Evolutionary conservation across 2,797 vertebrate species (phyloP).

Genomic region (Pseudochromis fuscus): DNA sequence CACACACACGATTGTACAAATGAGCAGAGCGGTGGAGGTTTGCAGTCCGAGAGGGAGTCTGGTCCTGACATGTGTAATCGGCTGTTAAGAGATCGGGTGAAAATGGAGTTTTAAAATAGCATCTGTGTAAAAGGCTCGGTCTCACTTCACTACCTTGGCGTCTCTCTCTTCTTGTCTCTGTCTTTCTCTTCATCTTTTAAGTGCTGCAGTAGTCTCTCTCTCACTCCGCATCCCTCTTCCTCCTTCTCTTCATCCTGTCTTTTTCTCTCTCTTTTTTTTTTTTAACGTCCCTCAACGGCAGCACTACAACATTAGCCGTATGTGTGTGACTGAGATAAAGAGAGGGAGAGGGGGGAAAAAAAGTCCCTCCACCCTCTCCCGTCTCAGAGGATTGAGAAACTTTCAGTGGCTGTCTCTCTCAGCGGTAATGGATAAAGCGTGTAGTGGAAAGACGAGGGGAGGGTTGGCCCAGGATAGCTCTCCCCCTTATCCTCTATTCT

Average conservation of each 20-base stretch:
- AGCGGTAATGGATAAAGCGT: constrained; percentile 77
- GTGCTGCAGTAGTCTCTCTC: constrained; percentile 27
- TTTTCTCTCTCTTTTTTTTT: constrained; percentile 6
- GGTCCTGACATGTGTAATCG: constrained; percentile 52
- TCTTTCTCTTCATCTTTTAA: constrained; percentile 20
- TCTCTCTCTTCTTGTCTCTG: constrained; percentile 1
- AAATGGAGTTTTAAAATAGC: constrained; percentile 64
- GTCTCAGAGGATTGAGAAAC: constrained; percentile 67
- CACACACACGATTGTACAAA: constrained; percentile 20
- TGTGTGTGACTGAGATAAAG: constrained; percentile 45
- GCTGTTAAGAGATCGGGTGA: constrained; percentile 50
- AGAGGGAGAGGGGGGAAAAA: constrained; percentile 27
- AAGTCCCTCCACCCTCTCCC: constrained; percentile 33
- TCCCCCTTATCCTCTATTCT: constrained; percentile 40
- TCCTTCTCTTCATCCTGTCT: constrained; percentile 17
- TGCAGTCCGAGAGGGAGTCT: constrained; percentile 27
- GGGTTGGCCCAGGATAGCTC: constrained; percentile 34
- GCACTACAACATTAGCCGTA: constrained; percentile 24
- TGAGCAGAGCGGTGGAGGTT: constrained; percentile 20
- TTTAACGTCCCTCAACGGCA: constrained; percentile 24
- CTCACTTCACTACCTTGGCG: constrained; percentile 16
- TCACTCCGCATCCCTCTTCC: neutral
- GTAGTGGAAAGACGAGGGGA: constrained; percentile 54
- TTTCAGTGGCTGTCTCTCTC: constrained; percentile 65
- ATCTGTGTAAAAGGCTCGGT: constrained; percentile 37